Evolutionary conservation across 30 jellyfish, hydroid and myxozoan genomes (phyloP), one percentile per base, ranked within the genome.

Genomic region (Pseudorhiza aurosa): DNA sequence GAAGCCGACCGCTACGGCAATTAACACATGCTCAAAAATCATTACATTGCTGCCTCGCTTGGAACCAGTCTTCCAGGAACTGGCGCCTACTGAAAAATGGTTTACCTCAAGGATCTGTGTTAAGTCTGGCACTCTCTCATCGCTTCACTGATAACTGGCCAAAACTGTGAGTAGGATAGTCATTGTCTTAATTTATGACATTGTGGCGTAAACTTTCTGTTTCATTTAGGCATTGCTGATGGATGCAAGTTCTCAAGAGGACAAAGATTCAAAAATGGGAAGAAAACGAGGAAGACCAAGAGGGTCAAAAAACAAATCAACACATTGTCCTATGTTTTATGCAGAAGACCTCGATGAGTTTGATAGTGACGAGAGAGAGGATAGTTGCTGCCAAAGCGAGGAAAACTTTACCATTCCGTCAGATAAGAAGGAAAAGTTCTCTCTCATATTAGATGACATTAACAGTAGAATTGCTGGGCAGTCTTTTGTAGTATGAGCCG

Each of bases 201-300:
- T n/a, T n/a, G n/a, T n/a, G n/a, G n/a, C n/a, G n/a, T n/a, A n/a
- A n/a, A n/a, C n/a, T n/a, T n/a, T n/a, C n/a, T n/a, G n/a, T n/a
- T n/a, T n/a, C n/a, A 58, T 11, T 14, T 51, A 78, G 90, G 46
- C 45, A 30, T 2, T 84, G 24, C 77, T 31, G 24, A 31, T 28
- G 3, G 72, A 65, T 22, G 39, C 76, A 30, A 46, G 37, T 14
- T 14, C 83, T 22, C 49, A 50, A 19, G 81, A 65, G 4, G 88
- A 59, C 9, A 58, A 27, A 25, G 88, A 76, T 42, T 55, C 77
- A 14, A 80, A 57, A 35, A 22, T 35, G 19, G 51, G 31, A 49
- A 47, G 91, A 22, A 80, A 80, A 27, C 39, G 91, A 33, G 91
- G 91, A 36, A 57, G 91, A 31, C 91, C 91, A 10, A 60, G 91